These are phyloP conservation scores for Leptinotarsa tumamoca DNA, from an alignment of 2,888 invertebrate genomes.

Conservation along the genomic window DNA sequence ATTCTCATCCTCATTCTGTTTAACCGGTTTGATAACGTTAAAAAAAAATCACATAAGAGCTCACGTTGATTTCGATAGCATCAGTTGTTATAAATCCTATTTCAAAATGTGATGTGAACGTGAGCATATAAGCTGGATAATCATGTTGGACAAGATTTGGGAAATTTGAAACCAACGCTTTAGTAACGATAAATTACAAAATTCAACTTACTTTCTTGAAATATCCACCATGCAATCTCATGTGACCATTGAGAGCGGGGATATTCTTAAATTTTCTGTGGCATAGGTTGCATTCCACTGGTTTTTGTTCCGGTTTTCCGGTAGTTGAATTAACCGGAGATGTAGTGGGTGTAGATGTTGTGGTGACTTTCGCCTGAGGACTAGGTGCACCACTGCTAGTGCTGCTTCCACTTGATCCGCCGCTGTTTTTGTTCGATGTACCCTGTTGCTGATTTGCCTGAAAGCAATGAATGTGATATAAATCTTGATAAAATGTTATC, in stretches of 20 bases:
- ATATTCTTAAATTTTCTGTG: constrained; percentile 97
- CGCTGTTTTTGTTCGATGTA: constrained; percentile 55
- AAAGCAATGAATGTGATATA: constrained; percentile 29
- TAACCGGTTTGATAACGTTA: too few species aligned
- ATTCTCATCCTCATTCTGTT: too few species aligned
- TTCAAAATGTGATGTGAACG: too few species aligned
- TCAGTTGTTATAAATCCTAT: too few species aligned
- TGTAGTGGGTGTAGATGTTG: constrained; percentile 61
- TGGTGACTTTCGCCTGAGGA: constrained; percentile 62
- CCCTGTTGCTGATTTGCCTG: constrained; percentile 55
- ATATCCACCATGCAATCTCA: constrained; percentile 97
- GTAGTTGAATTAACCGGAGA: constrained; percentile 60
- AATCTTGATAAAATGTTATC: too few species aligned
- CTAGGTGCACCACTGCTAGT: constrained; percentile 55
- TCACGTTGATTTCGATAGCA: too few species aligned
- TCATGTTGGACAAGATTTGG: too few species aligned
- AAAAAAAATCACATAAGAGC: too few species aligned
- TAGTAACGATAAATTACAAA: neutral
- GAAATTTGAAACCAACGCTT: neutral
- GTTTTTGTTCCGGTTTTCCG: constrained; percentile 77
- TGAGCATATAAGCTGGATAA: too few species aligned
- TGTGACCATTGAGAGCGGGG: constrained; percentile 97
- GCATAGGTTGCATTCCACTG: constrained; percentile 95
- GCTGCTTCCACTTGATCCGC: constrained; percentile 48
- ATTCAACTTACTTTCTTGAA: constrained; percentile 82